Percentiles rank a stretch among this genome's conserved stretches.
phyloP scores from a whole-genome alignment of 2,113 vertebrate genomes.

The Myotis davidii region DNA sequence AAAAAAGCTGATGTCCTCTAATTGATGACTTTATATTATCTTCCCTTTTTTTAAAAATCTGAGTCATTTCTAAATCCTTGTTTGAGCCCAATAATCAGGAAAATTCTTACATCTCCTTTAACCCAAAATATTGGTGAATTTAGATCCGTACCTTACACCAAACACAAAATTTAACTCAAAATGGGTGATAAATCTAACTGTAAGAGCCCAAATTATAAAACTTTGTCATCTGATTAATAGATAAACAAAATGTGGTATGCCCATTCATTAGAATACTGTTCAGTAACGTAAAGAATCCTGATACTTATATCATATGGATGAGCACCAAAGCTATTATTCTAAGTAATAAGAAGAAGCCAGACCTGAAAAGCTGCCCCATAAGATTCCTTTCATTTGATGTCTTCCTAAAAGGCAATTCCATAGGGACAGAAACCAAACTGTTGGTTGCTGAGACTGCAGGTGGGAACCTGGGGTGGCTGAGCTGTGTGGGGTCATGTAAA shows the following conservation, averaged over 20 bases:
- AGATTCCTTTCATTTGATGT: background rate
- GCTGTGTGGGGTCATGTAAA: background rate
- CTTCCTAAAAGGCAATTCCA: background rate
- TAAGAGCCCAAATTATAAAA: background rate
- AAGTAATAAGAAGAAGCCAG: background rate
- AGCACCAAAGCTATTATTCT: background rate
- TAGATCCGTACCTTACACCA: background rate
- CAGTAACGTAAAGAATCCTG: background rate
- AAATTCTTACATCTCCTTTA: background rate
- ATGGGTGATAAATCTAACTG: background rate
- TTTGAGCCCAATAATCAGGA: background rate
- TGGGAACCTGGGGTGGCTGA: background rate
- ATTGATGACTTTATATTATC: background rate
- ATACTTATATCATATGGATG: background rate
- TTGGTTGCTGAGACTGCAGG: too few relatives aligned
- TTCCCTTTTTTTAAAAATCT: too few relatives aligned
- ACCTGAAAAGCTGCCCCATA: background rate
- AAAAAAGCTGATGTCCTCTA: background rate
- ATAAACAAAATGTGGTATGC: background rate
- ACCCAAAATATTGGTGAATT: background rate
- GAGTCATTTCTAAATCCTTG: background rate
- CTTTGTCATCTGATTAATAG: background rate
- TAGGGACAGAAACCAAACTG: background rate
- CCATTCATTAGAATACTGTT: background rate
- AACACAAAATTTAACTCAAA: background rate